Base-by-base conservation (phyloP, 2,797 vertebrate species). In the Sebastolobus alascanus region DNA sequence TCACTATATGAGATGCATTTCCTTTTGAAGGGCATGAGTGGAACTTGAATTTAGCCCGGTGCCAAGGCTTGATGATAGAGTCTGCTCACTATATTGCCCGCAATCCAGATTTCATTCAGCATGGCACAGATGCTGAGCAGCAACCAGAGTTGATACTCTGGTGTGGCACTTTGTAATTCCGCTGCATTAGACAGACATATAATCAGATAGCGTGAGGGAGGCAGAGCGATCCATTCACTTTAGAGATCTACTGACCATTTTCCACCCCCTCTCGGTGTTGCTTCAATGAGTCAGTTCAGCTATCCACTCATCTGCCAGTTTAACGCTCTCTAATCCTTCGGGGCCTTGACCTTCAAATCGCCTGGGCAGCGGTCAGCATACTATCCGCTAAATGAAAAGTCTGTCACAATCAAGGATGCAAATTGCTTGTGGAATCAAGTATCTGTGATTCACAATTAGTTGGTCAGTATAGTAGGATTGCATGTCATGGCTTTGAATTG, bases 341-440 rank as follows among this genome's bases (percentile, higher is more conserved):
- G 64, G 78, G 87, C 65, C 88, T 78, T 83, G 88, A 91, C 85
- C 87, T 90, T 84, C 69, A 86, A 90, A 91, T 93, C 87, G 25
- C 59, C 68, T 55, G 60, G 84, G 63, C 70, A 40, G 78, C 83
- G 84, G 82, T 86, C 80, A 83, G 61, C 68, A 68, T 68, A 70
- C 65, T 80, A 61, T 83, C 60, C 11, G 4, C 79, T 83, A 74
- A 87, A 78, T 83, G 70, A 87, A 90, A 92, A 85, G 72, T 88
- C 86, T 64, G 67, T 75, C 79, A 71, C 77, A 84, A 86, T 87
- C 75, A 80, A 68, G 73, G 60, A 60, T 70, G 16, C 61, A 76
- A 71, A 87, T 80, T 75, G 52, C 50, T 66, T 83, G 52, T 5
- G 11, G 65, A 78, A 80, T 77, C 66, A 76, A 52, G 46, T 52